Percentiles rank a stretch among this genome's conserved stretches.
phyloP scores from a whole-genome alignment of 2,888 invertebrate species.

The Apotomis turbidana region DNA sequence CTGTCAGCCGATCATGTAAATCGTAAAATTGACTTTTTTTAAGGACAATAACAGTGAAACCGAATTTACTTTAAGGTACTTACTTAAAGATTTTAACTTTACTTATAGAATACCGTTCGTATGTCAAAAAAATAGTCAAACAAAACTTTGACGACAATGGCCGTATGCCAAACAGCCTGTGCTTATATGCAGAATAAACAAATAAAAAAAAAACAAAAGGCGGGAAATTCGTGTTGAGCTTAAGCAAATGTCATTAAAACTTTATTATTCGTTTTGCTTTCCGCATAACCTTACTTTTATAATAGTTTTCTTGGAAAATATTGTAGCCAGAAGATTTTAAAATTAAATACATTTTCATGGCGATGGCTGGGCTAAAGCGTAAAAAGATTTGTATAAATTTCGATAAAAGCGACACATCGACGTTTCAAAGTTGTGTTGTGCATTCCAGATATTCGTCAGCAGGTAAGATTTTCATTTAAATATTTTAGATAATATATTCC shows the following conservation, averaged over 20 bases:
- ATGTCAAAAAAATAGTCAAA: background rate
- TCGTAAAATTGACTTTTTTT: conserved; percentile 48
- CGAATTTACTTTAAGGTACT: background rate
- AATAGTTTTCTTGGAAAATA: background rate
- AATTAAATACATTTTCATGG: background rate
- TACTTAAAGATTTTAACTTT: too few relatives aligned
- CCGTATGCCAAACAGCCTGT: background rate
- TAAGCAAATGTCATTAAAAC: background rate
- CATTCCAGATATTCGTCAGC: conserved; percentile 16
- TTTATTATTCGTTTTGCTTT: background rate
- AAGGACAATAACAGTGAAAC: conserved; percentile 19
- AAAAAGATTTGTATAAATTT: conserved; percentile 35
- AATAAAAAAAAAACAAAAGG: background rate
- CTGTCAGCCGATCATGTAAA: conserved; percentile 58
- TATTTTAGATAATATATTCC: background rate
- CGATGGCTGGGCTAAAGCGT: conserved; percentile 21
- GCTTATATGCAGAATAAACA: background rate
- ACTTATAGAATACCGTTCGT: too few relatives aligned
- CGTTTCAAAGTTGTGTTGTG: conserved; percentile 13
- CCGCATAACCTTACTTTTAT: background rate
- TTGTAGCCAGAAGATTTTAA: background rate
- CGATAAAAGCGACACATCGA: conserved; percentile 20
- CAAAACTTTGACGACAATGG: background rate
- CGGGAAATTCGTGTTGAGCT: conserved; percentile 9
- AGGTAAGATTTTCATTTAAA: conserved; percentile 2